Evolutionary conservation across 2,888 invertebrate genomes (phyloP).

Genomic region (Dione juno): DNA sequence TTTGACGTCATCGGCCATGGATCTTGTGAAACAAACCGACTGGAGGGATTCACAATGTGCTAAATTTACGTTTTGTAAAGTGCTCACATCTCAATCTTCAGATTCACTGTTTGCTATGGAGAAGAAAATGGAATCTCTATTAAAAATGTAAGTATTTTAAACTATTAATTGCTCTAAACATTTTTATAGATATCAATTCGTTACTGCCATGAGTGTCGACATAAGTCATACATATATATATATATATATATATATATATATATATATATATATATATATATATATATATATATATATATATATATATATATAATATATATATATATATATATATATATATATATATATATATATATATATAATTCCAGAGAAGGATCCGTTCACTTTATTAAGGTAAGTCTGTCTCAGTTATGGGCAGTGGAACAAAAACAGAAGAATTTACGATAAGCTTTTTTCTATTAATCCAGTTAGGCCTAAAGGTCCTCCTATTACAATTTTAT

Average conservation of each 20-base stretch:
- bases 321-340: too few relatives aligned
- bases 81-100: slow-evolving; percentile 86
- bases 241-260: too few relatives aligned
- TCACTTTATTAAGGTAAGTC: not conserved
- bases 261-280: too few relatives aligned
- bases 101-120: slow-evolving; percentile 90
- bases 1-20: slow-evolving; percentile 73
- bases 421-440: not conserved
- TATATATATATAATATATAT: too few relatives aligned
- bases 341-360: too few relatives aligned
- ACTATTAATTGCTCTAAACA: not conserved
- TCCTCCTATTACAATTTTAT: not conserved
- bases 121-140: slow-evolving; percentile 89
- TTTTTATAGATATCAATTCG: not conserved
- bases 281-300: too few relatives aligned
- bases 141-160: slow-evolving; percentile 86
- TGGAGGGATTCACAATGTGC: slow-evolving; percentile 91
- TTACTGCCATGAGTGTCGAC: too few relatives aligned
- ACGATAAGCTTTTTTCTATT: not conserved
- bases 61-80: slow-evolving; percentile 90
- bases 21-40: slow-evolving; percentile 80
- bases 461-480: too few relatives aligned
- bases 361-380: not conserved
- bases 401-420: not conserved
- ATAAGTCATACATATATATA: too few relatives aligned